phyloP scores from a whole-genome alignment of 2,888 invertebrate genomes.

The Idaea aversata region DNA sequence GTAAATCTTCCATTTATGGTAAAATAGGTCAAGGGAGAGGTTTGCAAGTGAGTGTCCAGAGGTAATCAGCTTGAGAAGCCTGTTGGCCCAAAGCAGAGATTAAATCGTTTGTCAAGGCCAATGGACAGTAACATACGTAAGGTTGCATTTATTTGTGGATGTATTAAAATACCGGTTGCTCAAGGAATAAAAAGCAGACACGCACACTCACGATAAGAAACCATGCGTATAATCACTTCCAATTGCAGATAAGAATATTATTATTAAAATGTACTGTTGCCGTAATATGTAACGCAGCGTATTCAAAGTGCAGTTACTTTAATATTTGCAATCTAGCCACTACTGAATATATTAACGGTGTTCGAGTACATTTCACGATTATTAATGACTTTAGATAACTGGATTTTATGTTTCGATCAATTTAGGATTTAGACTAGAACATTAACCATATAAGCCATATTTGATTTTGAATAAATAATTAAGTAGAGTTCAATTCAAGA shows the following conservation, averaged over 20 bases:
- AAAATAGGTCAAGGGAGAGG: slow-evolving; percentile 50
- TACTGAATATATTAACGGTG: slow-evolving; percentile 34
- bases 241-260: slow-evolving; percentile 21
- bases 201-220: slow-evolving; percentile 24
- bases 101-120: slow-evolving; percentile 58
- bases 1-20: slow-evolving; percentile 32
- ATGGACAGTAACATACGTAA: slow-evolving; percentile 36
- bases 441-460: background rate
- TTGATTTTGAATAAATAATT: background rate
- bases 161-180: slow-evolving; percentile 46
- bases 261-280: slow-evolving; percentile 12
- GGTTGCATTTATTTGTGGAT: slow-evolving; percentile 48
- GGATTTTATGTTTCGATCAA: background rate
- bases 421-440: slow-evolving; percentile 1
- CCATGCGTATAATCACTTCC: slow-evolving; percentile 34
- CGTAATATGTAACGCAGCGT: slow-evolving; percentile 21
- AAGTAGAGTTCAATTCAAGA: background rate
- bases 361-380: slow-evolving; percentile 37
- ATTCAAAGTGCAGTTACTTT: slow-evolving; percentile 20
- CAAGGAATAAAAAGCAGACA: slow-evolving; percentile 34
- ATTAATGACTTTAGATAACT: slow-evolving; percentile 22
- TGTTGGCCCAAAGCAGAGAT: slow-evolving; percentile 46
- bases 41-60: slow-evolving; percentile 32
- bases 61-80: slow-evolving; percentile 50
- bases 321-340: slow-evolving; percentile 35